Evolutionary conservation across 2,888 invertebrate species (phyloP).

Genomic region (Timema cristinae): DNA sequence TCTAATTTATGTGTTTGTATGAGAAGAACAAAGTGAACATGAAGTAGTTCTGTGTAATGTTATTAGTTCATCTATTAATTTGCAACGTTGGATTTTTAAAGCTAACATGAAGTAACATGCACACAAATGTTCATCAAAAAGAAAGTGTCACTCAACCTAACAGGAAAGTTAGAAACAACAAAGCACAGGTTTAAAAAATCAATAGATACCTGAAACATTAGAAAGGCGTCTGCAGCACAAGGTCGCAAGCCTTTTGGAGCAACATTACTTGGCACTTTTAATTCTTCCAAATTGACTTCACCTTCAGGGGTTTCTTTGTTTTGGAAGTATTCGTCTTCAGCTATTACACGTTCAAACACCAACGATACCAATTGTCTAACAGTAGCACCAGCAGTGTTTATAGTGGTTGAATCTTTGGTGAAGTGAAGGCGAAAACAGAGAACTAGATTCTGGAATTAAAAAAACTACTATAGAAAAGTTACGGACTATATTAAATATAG

Average conservation of each 20-base stretch:
- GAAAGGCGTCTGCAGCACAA: slow-evolving; percentile 90
- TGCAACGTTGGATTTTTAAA: too few species aligned
- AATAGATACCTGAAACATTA: slow-evolving; percentile 72
- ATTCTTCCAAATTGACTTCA: slow-evolving; percentile 70
- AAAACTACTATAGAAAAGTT: not conserved
- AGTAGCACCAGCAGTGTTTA: slow-evolving; percentile 96
- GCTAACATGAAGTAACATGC: too few species aligned
- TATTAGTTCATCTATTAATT: too few species aligned
- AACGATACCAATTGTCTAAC: slow-evolving; percentile 91
- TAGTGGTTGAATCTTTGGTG: slow-evolving; percentile 89
- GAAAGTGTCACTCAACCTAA: too few species aligned
- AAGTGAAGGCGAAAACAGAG: slow-evolving; percentile 96
- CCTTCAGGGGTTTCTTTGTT: slow-evolving; percentile 37
- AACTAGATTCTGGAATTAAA: slow-evolving; percentile 71
- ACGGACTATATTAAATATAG: too few species aligned
- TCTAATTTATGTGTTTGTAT: too few species aligned
- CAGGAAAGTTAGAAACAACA: too few species aligned
- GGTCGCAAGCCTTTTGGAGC: slow-evolving; percentile 80
- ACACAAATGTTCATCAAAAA: too few species aligned
- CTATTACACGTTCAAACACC: slow-evolving; percentile 81
- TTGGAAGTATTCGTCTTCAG: slow-evolving; percentile 60
- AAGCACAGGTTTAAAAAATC: too few species aligned
- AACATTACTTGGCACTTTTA: slow-evolving; percentile 68
- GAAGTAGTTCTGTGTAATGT: too few species aligned
- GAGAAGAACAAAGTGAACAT: too few species aligned